A percentile compares a stretch with the other conserved stretches of the same genome.
Evolutionary conservation across 30 jellyfish, hydroid and myxozoan genomes (phyloP).

Genomic region (Aurelia aurita complex sp. Pacific): DNA sequence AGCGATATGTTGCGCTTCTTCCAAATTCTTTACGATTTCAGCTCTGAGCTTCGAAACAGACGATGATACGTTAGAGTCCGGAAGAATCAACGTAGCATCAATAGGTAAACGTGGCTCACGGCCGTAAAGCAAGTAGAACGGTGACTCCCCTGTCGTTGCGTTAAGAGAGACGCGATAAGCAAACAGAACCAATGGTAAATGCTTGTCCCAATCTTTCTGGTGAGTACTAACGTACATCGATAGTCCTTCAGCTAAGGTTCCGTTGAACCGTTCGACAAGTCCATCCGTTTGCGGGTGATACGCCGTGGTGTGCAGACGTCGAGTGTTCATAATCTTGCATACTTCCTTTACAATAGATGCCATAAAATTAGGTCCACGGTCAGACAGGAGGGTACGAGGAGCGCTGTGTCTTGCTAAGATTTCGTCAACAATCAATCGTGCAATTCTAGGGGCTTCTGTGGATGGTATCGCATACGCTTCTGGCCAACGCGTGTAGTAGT

Average conservation of each 20-base stretch:
- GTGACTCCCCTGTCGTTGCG: slow-evolving; percentile 51
- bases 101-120: slow-evolving; percentile 42
- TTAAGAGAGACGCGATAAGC: slow-evolving; percentile 53
- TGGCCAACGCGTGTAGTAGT: slow-evolving; percentile 9
- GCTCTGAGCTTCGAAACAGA: slow-evolving; percentile 40
- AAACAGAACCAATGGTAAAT: slow-evolving; percentile 26
- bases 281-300: slow-evolving; percentile 41
- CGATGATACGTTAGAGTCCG: slow-evolving; percentile 13
- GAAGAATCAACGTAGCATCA: slow-evolving; percentile 29
- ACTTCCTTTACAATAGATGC: slow-evolving; percentile 29
- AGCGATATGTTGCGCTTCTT: slow-evolving; percentile 10
- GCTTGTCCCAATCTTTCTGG: slow-evolving; percentile 58
- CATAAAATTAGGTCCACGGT: slow-evolving; percentile 31
- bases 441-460: slow-evolving; percentile 12
- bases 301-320: slow-evolving; percentile 13
- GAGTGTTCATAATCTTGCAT: slow-evolving; percentile 21
- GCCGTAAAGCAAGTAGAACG: slow-evolving; percentile 43
- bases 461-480: slow-evolving; percentile 32
- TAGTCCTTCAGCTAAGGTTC: slow-evolving; percentile 12
- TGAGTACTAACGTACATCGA: slow-evolving; percentile 47
- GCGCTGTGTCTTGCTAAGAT: background rate
- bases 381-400: slow-evolving; percentile 17
- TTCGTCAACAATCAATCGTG: slow-evolving; percentile 24
- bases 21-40: slow-evolving; percentile 16
- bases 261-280: slow-evolving; percentile 1